These are phyloP conservation scores for Pristionchus entomophagus DNA, from an alignment of 2,888 invertebrate genomes.

Conservation along the genomic window DNA sequence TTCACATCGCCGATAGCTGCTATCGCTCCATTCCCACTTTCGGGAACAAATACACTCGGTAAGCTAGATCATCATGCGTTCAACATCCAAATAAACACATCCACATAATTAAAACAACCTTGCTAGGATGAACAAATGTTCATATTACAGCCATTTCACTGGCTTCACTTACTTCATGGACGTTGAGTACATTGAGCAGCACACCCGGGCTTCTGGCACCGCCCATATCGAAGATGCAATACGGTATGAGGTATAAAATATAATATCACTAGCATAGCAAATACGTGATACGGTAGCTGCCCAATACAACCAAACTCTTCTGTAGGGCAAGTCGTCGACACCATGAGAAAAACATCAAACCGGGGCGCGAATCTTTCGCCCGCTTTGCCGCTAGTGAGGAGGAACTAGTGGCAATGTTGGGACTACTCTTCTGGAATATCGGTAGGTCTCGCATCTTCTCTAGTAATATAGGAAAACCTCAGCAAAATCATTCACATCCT, in stretches of 20 bases:
- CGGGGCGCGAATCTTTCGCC: not conserved
- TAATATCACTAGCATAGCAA: too few species aligned
- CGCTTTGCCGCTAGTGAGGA: not conserved
- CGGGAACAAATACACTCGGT: not conserved
- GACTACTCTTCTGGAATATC: not conserved
- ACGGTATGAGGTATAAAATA: not conserved
- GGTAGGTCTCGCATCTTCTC: not conserved
- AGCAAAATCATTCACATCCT: too few species aligned
- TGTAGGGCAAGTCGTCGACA: not conserved
- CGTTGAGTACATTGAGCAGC: not conserved
- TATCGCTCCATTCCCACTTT: not conserved
- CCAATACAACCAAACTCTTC: not conserved
- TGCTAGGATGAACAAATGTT: too few species aligned
- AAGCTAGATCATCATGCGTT: too few species aligned
- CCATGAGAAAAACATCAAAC: slow-evolving; percentile 8
- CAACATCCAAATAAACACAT: too few species aligned
- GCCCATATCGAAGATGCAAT: not conserved
- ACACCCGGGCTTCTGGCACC: not conserved
- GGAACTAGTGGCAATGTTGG: not conserved
- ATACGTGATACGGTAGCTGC: too few species aligned
- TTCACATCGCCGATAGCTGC: not conserved
- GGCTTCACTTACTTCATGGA: slow-evolving; percentile 14
- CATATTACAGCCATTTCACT: not conserved
- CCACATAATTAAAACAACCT: too few species aligned
- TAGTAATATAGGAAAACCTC: not conserved